Percentiles rank a stretch among this genome's conserved stretches.
Conservation (phyloP, 2,113 vertebrate genomes). For the Lutjanus erythropterus region DNA sequence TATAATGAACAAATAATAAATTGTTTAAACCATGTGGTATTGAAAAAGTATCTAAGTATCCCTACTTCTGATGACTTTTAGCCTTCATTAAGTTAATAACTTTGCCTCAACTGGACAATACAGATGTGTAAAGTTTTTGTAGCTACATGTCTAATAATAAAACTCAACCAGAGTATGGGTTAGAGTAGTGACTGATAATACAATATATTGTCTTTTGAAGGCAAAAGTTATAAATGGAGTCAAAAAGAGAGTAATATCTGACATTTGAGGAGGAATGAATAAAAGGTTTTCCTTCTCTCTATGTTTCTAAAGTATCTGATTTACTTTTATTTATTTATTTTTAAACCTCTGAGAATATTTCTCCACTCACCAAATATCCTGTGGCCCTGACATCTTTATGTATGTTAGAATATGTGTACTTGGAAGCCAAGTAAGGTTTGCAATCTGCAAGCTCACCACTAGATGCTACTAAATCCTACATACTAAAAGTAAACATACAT, state of each 20-base stretch:
- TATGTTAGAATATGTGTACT: background rate
- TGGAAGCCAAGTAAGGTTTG: too few species aligned
- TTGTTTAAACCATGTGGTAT: too few species aligned
- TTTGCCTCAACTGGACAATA: background rate
- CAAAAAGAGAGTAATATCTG: background rate
- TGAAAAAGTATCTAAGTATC: too few species aligned
- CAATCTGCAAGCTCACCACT: too few species aligned
- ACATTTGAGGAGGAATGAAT: background rate
- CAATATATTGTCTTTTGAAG: too few species aligned
- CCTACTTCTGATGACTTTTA: background rate
- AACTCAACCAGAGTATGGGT: too few species aligned
- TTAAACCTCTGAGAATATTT: constrained; percentile 15
- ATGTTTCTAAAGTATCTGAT: constrained; percentile 9
- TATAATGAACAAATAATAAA: too few species aligned
- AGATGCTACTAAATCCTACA: too few species aligned
- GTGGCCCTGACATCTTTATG: background rate
- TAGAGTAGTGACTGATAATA: too few species aligned
- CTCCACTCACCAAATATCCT: background rate
- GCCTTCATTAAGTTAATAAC: background rate
- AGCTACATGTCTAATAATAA: background rate
- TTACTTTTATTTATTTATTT: constrained; percentile 11
- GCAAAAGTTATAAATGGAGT: background rate
- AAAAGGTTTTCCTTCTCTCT: background rate
- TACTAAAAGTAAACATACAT: too few species aligned
- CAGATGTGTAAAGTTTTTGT: background rate